These are phyloP conservation scores for Cepaea nemoralis DNA, from an alignment of 1,140 invertebrate genomes.

Conservation along the genomic window DNA sequence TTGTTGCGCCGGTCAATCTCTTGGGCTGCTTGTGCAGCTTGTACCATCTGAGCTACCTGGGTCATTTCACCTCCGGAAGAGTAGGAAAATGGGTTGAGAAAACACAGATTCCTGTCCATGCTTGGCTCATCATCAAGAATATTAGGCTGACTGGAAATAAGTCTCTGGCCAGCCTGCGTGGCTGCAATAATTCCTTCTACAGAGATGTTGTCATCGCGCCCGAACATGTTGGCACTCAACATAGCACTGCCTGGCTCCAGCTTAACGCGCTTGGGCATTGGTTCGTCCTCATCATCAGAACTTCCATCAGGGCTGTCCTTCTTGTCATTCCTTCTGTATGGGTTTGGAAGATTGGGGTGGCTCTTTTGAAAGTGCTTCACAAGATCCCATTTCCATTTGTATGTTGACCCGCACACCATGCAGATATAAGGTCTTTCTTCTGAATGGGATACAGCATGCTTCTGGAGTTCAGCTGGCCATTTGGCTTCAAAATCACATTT, in stretches of 20 bases:
- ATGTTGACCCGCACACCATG: conserved; percentile 70
- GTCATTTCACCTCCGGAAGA: not conserved
- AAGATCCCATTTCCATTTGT: conserved; percentile 72
- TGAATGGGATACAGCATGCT: conserved; percentile 70
- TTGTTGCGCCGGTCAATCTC: conserved; percentile 1
- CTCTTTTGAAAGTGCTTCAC: conserved; percentile 72
- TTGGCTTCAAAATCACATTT: conserved; percentile 70
- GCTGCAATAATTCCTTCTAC: conserved; percentile 51
- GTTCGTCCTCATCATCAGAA: conserved; percentile 34
- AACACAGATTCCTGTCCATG: not conserved
- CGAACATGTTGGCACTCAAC: not conserved
- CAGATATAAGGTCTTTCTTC: conserved; percentile 69
- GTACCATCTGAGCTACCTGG: not conserved
- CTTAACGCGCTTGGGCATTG: conserved; percentile 5
- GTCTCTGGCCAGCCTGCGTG: conserved; percentile 44
- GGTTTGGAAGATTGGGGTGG: conserved; percentile 68
- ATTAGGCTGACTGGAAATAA: conserved; percentile 43
- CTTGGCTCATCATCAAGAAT: conserved; percentile 44
- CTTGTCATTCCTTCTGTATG: conserved; percentile 68
- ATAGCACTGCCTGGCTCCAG: conserved; percentile 16
- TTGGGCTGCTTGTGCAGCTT: not conserved
- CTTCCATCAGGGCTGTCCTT: conserved; percentile 28
- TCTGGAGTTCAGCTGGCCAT: conserved; percentile 71
- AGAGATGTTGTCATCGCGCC: conserved; percentile 45
- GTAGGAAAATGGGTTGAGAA: not conserved